These are phyloP conservation scores for Petrolisthes cinctipes DNA, from an alignment of 2,888 invertebrate species.

Conservation along the genomic window DNA sequence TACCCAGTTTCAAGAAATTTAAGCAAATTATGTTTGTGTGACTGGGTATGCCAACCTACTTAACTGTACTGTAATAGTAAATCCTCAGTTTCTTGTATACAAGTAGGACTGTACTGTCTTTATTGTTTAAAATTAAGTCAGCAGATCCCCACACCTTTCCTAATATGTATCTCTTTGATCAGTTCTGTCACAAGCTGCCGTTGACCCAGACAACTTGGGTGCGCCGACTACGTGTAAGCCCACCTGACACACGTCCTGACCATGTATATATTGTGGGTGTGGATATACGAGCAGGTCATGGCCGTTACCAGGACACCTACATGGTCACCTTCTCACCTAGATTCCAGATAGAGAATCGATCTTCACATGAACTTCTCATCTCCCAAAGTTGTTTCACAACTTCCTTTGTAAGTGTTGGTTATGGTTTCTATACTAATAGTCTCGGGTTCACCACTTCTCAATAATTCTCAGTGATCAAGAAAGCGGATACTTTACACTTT, in stretches of 20 bases:
- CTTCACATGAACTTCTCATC: conserved; percentile 81
- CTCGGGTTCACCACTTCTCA: neutral
- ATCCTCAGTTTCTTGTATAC: too few species aligned
- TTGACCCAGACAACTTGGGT: conserved; percentile 83
- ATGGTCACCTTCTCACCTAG: conserved; percentile 93
- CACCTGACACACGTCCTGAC: conserved; percentile 77
- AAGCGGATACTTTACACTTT: too few species aligned
- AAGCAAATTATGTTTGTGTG: too few species aligned
- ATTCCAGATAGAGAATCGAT: conserved; percentile 93
- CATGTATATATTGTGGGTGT: conserved; percentile 88
- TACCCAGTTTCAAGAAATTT: too few species aligned
- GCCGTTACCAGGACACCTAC: conserved; percentile 89
- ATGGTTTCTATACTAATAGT: neutral
- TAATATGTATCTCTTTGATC: conserved; percentile 41
- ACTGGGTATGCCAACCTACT: too few species aligned
- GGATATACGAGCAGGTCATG: conserved; percentile 87
- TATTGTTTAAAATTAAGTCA: too few species aligned
- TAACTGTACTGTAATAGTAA: too few species aligned
- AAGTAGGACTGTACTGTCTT: too few species aligned
- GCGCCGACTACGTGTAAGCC: conserved; percentile 75
- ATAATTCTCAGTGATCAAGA: too few species aligned
- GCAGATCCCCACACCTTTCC: too few species aligned
- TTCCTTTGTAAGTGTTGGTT: conserved; percentile 75
- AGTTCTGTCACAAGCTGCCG: conserved; percentile 91
- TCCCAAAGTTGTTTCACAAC: conserved; percentile 85